Evolutionary conservation across 2,888 invertebrate genomes (phyloP).

Genomic region (Cataglyphis livida): DNA sequence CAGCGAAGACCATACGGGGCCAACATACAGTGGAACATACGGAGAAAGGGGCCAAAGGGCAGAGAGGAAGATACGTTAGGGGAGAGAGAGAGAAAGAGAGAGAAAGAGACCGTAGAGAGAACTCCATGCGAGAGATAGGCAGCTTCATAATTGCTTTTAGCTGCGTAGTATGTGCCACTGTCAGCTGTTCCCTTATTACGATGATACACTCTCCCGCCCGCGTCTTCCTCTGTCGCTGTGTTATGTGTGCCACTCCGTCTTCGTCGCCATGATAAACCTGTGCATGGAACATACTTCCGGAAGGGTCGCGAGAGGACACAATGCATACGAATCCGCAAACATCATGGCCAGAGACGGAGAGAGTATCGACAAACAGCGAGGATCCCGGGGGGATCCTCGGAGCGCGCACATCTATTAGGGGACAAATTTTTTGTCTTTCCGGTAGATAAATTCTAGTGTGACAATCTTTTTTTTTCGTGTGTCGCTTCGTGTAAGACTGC

Average conservation of each 20-base stretch:
- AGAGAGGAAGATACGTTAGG: neutral
- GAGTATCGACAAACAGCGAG: slow-evolving; percentile 47
- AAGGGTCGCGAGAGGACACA: neutral
- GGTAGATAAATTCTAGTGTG: slow-evolving; percentile 56
- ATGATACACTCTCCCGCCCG: slow-evolving; percentile 72
- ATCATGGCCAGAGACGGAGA: slow-evolving; percentile 46
- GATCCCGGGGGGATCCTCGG: slow-evolving; percentile 6
- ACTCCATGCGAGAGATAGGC: slow-evolving; percentile 71
- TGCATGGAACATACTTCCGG: slow-evolving; percentile 35
- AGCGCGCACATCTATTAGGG: slow-evolving; percentile 48
- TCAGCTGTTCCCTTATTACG: slow-evolving; percentile 82
- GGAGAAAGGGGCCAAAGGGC: slow-evolving; percentile 37
- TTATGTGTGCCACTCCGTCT: slow-evolving; percentile 46
- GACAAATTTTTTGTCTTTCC: slow-evolving; percentile 57
- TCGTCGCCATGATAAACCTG: slow-evolving; percentile 45
- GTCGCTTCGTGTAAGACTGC: slow-evolving; percentile 32
- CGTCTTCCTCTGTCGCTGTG: slow-evolving; percentile 20
- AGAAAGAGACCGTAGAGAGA: slow-evolving; percentile 53
- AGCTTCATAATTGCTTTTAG: slow-evolving; percentile 80
- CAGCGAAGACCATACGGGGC: slow-evolving; percentile 51
- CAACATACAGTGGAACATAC: slow-evolving; percentile 43
- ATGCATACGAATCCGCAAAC: slow-evolving; percentile 58
- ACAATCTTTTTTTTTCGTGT: slow-evolving; percentile 20
- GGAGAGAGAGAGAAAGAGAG: slow-evolving; percentile 6
- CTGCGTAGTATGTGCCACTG: slow-evolving; percentile 77